Evolutionary conservation across 2,888 invertebrate genomes (phyloP), one percentile per base, ranked within the genome.

Genomic region (Dimorphilus gyrociliatus): DNA sequence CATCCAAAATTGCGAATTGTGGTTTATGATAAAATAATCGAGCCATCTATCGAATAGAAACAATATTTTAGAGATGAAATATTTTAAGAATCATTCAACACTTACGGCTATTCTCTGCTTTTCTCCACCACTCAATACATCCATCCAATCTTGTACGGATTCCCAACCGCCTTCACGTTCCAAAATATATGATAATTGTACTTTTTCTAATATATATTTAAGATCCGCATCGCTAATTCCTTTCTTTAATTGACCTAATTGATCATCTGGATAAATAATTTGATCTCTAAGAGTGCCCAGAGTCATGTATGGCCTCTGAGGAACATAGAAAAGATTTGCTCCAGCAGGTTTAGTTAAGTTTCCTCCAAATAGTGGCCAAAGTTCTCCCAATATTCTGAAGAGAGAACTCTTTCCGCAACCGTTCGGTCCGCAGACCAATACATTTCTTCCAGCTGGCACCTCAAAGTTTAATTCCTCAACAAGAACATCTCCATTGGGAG

Each of bases 351-450:
- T 97, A 2, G 81, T 86, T 32, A 97, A 68, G 4, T 75, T 74
- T 2, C 90, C 92, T 16, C 85, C 84, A 71, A 88, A 92, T 34
- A 86, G 69, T 1, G 94, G 94, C 97, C 97, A 97, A 34, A 97
- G 66, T 69, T 88, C 92, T 25, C 94, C 94, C 10, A 97, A 71
- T 51, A 90, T 79, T 34, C 94, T 72, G 71, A 97, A 97, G 49
- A 97, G 70, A 1, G 90, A 92, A 31, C 86, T 86, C 64, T 97
- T 97, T 27, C 94, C 94, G 61, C 92, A 88, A 1, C 97, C 94
- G 61, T 97, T 97, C 2, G 94, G 94, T 0, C 94, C 94, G 59
- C 90, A 92, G 0, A 94, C 86, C n/a, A 94, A 64, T 1, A 94
- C 88, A 67, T 94, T 94, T 68, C 81, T 81, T 23, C 92, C 92